Percentiles rank a stretch among this genome's conserved stretches.
Conservation (phyloP, 30 jellyfish, hydroid and myxozoan species). For the Euphysa ruthae region DNA sequence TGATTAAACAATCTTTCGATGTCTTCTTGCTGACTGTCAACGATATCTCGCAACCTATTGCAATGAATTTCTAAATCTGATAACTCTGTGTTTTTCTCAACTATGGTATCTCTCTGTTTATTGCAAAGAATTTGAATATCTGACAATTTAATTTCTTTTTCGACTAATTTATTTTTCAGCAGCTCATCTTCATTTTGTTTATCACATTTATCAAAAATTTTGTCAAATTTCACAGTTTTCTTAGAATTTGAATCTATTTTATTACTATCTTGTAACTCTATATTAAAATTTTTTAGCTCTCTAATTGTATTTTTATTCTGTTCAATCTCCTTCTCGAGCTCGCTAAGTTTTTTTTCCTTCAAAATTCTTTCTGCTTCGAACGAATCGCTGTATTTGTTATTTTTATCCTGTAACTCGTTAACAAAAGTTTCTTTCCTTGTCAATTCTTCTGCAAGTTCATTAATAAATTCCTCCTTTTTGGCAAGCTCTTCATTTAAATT, state of each 20-base stretch:
- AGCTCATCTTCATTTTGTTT: neutral
- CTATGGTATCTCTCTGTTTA: neutral
- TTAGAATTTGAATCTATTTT: neutral
- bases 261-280: neutral
- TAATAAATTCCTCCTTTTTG: neutral
- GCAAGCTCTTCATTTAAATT: neutral
- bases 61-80: conserved; percentile 17
- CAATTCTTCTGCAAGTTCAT: neutral
- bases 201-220: neutral
- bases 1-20: neutral
- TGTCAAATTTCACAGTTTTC: neutral
- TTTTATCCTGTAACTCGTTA: neutral
- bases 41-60: neutral
- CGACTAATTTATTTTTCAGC: conserved; percentile 6
- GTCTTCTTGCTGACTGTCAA: neutral
- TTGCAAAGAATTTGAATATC: neutral
- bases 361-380: neutral
- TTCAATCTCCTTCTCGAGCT: neutral
- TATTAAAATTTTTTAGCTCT: conserved; percentile 12
- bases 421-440: neutral
- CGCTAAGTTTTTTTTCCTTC: neutral
- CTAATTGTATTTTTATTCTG: neutral
- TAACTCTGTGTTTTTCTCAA: neutral
- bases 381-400: neutral
- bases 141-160: too few relatives aligned